These are phyloP conservation scores for Oxyura jamaicensis DNA, from an alignment of 2,113 vertebrate genomes.

Conservation along the genomic window DNA sequence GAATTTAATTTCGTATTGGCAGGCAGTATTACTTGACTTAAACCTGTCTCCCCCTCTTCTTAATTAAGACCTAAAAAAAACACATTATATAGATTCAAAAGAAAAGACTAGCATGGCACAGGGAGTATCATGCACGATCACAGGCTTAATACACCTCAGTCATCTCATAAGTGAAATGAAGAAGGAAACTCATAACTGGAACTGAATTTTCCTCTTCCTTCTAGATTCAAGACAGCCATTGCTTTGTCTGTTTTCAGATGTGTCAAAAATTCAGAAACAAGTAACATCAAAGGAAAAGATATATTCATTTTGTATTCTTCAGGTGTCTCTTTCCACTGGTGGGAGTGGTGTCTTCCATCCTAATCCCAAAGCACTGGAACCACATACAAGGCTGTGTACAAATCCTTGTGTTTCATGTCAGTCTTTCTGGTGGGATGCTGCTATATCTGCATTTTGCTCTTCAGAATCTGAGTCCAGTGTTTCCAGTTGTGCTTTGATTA, in stretches of 20 bases:
- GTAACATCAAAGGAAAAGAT: not conserved
- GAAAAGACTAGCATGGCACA: not conserved
- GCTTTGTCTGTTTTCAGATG: not conserved
- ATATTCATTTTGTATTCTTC: constrained; percentile 5
- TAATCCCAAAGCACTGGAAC: not conserved
- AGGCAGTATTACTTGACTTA: not conserved
- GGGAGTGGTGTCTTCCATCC: not conserved
- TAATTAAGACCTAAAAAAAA: constrained; percentile 1
- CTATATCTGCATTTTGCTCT: not conserved
- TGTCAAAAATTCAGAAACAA: not conserved
- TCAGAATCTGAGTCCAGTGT: not conserved
- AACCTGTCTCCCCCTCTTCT: not conserved
- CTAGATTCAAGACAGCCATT: not conserved
- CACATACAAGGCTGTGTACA: not conserved
- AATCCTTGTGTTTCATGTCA: not conserved
- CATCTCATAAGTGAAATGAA: constrained; percentile 26
- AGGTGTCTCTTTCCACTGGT: not conserved
- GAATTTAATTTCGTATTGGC: not conserved
- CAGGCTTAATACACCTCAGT: constrained; percentile 6
- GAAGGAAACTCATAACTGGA: not conserved
- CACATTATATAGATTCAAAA: not conserved
- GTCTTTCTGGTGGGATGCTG: not conserved
- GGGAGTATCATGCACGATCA: not conserved
- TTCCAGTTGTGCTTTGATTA: not conserved
- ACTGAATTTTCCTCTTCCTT: constrained; percentile 7